phyloP scores from a whole-genome alignment of 2,113 vertebrate genomes.

The Xyliphius kryptos region DNA sequence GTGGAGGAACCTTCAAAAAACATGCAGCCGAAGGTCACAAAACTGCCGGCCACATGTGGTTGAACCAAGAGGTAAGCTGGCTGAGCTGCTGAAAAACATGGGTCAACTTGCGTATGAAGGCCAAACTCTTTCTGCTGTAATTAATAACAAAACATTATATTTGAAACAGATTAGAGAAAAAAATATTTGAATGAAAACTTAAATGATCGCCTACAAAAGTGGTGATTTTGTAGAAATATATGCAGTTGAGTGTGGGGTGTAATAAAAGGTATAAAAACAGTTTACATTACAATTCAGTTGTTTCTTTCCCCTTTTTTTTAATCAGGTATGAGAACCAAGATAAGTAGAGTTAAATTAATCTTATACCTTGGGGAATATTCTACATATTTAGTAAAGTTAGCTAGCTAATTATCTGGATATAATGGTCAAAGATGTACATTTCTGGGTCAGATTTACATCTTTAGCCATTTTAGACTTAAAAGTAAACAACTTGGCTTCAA shows the following conservation, averaged over 20 bases:
- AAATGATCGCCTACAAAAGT: background rate
- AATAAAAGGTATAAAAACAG: background rate
- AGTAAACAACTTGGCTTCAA: background rate
- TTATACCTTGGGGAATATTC: no score
- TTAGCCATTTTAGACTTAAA: background rate
- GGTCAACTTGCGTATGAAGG: no score
- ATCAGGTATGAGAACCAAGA: background rate
- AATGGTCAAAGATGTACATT: no score
- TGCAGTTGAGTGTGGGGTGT: background rate
- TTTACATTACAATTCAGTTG: background rate
- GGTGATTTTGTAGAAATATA: background rate
- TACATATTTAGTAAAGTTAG: no score
- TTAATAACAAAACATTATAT: background rate
- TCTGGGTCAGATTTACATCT: background rate
- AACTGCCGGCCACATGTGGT: no score
- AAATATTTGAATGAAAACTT: background rate
- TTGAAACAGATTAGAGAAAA: background rate
- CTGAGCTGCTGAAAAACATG: no score
- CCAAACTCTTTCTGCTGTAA: no score
- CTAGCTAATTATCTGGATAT: slow-evolving; percentile 1
- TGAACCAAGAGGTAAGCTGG: no score
- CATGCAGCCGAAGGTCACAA: no score
- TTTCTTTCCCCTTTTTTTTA: background rate
- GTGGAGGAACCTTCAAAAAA: no score
- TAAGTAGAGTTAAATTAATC: no score